A percentile compares a stretch with the other conserved stretches of the same genome.
These are phyloP conservation scores for Pavo muticus DNA, from an alignment of 2,113 vertebrate species.

Conservation along the genomic window DNA sequence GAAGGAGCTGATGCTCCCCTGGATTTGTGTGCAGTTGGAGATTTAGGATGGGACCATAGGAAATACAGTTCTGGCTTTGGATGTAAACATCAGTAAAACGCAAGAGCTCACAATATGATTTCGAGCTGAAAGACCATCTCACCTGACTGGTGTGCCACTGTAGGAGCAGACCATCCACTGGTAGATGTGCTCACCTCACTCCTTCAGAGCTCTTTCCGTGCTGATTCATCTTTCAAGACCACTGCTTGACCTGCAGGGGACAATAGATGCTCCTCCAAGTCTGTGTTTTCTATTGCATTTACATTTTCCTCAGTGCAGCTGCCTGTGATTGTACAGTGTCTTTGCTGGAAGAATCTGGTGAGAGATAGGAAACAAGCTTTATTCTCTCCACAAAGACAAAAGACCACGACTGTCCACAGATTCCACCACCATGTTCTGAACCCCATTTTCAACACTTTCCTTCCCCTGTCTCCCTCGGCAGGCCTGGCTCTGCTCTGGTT, in stretches of 20 bases:
- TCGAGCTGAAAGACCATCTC: neutral
- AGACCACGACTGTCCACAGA: neutral
- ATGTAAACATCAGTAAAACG: neutral
- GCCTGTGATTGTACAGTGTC: neutral
- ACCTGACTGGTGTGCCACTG: neutral
- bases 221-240: neutral
- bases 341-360: neutral
- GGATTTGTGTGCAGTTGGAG: neutral
- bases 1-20: neutral
- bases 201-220: neutral
- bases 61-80: neutral
- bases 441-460: neutral
- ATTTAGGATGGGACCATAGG: neutral
- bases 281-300: neutral
- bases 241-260: accelerated
- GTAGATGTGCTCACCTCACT: neutral
- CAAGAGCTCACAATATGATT: neutral
- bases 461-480: neutral
- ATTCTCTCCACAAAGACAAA: neutral
- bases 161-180: neutral
- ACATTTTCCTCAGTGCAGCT: neutral
- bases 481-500: neutral
- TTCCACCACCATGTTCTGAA: neutral
- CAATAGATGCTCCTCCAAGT: neutral
- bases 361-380: neutral